Conservation (phyloP, 2,888 invertebrate species). For the Hecatera dysodea region DNA sequence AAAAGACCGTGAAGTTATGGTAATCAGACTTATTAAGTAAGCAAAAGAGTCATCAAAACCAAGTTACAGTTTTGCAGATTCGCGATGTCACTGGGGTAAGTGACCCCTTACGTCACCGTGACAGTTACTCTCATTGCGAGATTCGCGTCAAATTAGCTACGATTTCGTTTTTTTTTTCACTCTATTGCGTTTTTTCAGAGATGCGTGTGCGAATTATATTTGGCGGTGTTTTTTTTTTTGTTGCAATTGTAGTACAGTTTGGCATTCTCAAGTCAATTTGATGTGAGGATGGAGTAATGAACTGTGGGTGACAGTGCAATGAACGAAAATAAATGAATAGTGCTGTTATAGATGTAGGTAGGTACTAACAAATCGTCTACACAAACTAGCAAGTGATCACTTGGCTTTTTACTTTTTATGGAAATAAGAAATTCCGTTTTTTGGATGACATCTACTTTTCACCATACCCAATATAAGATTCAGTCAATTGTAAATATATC, state of each 20-base stretch:
- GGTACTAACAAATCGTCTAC: not conserved
- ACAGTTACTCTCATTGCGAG: constrained; percentile 66
- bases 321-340: constrained; percentile 6
- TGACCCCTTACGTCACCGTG: constrained; percentile 59
- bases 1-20: constrained; percentile 49
- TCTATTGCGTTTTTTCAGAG: constrained; percentile 46
- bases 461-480: not conserved
- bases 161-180: constrained; percentile 62
- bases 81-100: constrained; percentile 62
- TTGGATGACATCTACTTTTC: not conserved
- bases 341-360: not conserved
- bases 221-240: constrained; percentile 15
- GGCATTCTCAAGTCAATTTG: constrained; percentile 29
- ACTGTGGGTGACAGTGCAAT: constrained; percentile 15
- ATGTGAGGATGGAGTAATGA: constrained; percentile 35
- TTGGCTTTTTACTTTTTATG: not conserved
- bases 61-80: constrained; percentile 47
- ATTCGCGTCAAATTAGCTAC: constrained; percentile 61
- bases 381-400: not conserved
- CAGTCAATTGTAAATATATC: too few relatives aligned
- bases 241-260: constrained; percentile 40
- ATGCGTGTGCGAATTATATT: constrained; percentile 56
- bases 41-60: constrained; percentile 48
- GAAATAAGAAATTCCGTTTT: not conserved
- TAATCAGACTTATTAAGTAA: constrained; percentile 57